phyloP scores from a whole-genome alignment of 2,113 vertebrate genomes.

The Platysternon megacephalum region DNA sequence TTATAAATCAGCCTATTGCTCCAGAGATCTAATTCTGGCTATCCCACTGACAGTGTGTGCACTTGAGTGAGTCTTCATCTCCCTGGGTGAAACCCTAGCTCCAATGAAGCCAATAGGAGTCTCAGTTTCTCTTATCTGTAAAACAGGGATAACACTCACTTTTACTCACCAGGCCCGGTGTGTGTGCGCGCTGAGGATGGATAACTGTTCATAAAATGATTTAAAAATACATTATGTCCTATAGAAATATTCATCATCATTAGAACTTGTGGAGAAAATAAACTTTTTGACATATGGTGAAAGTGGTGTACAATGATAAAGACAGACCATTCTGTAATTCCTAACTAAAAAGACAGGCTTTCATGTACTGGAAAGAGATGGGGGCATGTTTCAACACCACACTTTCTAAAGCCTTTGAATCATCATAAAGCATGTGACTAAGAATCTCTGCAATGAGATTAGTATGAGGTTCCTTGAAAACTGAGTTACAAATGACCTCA shows the following conservation, averaged over 20 bases:
- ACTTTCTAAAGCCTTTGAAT: slow-evolving; percentile 8
- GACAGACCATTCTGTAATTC: neutral
- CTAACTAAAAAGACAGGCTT: neutral
- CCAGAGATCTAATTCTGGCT: neutral
- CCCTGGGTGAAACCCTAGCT: neutral
- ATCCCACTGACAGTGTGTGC: neutral
- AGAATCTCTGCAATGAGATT: neutral
- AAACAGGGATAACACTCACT: neutral
- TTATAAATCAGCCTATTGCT: neutral
- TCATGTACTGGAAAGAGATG: neutral
- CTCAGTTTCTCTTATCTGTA: neutral
- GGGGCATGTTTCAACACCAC: neutral
- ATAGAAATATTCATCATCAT: neutral
- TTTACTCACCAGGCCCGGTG: neutral
- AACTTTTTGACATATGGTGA: neutral
- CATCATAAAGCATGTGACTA: neutral
- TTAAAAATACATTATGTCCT: neutral
- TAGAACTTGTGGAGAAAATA: neutral
- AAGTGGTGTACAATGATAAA: neutral
- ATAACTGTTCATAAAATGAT: neutral
- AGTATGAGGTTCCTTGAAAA: neutral
- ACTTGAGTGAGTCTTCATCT: neutral
- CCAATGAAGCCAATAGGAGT: neutral
- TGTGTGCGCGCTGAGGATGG: fast-evolving
- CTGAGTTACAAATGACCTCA: slow-evolving; percentile 14